Base-by-base conservation (phyloP, 1,140 invertebrate species). In the Pectinophora gossypiella region DNA sequence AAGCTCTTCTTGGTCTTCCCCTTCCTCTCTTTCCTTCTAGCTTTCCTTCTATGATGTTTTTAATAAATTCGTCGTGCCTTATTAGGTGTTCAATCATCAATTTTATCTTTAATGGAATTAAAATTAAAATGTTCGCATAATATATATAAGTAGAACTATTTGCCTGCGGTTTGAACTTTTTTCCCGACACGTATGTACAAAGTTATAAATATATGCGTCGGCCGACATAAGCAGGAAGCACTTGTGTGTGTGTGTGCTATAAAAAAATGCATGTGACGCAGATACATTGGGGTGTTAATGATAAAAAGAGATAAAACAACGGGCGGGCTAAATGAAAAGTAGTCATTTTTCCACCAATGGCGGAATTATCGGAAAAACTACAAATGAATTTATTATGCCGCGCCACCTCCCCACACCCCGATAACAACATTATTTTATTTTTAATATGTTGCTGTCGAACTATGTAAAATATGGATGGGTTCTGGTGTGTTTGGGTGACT, bases 351-450 rank as follows among this genome's bases (percentile, higher is more conserved):
- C 42, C 42, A 19, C 42, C 42, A 44, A 44, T 44, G 19, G 42
- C 1, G 42, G 19, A 9, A 44, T 44, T 44, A 44, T 44, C 72
- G 76, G 67, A 82, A 76, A 82, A 82, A 79, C 42, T 44, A 44
- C 42, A 44, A 44, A 44, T 44, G 42, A 44, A 44, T 44, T 44
- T 44, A 44, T 44, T 44, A 44, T 20, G 20, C 19, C 42, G 42
- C 1, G 42, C 1, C 7, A n/a, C 19, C 42, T 9, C 38, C 38
- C 38, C 18, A 15, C 38, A 9, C 27, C 27, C 38, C 38, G n/a
- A 10, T 15, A 15, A 13, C 38, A 16, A 16, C 18, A 15, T 20
- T 20, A 44, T 44, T 44, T 44, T 44, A 44, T 44, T 19, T 21
- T 21, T 44, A n/a, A 1, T 32, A 32, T 32, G 27, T 32, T 32